Evolutionary conservation across 2,113 vertebrate genomes (phyloP).

Genomic region (Cyprinodon variegatus): DNA sequence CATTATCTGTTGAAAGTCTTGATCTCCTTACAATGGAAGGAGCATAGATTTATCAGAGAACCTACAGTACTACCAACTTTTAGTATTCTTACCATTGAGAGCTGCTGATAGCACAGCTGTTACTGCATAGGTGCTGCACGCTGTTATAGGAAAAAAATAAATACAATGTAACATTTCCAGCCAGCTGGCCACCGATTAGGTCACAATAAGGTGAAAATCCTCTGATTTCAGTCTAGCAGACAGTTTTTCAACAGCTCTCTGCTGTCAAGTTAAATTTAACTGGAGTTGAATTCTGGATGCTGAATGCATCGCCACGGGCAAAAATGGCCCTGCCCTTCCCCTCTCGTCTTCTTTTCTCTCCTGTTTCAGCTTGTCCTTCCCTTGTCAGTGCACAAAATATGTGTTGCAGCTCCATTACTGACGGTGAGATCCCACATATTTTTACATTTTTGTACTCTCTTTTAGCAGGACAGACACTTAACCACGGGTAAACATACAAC

Average conservation of each 20-base stretch:
- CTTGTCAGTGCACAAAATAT: slow-evolving; percentile 49
- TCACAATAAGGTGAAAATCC: not conserved
- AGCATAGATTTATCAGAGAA: no score
- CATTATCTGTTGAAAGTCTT: not conserved
- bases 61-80: no score
- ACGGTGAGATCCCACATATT: slow-evolving; percentile 27
- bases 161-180: not conserved
- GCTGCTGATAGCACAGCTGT: not conserved
- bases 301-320: slow-evolving; percentile 39
- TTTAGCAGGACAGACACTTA: not conserved
- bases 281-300: slow-evolving; percentile 43
- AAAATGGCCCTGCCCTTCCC: slow-evolving; percentile 30
- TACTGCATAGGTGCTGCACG: not conserved
- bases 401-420: slow-evolving; percentile 24
- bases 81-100: no score
- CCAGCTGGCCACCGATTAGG: not conserved
- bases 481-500: not conserved
- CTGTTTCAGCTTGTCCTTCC: slow-evolving; percentile 62
- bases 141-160: not conserved
- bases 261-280: slow-evolving; percentile 5
- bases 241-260: not conserved
- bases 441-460: not conserved
- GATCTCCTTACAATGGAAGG: not conserved
- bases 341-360: slow-evolving; percentile 24
- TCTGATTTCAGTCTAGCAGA: not conserved